phyloP scores from a whole-genome alignment of 30 jellyfish, hydroid and myxozoan species.

The Nemopilema nomurai region DNA sequence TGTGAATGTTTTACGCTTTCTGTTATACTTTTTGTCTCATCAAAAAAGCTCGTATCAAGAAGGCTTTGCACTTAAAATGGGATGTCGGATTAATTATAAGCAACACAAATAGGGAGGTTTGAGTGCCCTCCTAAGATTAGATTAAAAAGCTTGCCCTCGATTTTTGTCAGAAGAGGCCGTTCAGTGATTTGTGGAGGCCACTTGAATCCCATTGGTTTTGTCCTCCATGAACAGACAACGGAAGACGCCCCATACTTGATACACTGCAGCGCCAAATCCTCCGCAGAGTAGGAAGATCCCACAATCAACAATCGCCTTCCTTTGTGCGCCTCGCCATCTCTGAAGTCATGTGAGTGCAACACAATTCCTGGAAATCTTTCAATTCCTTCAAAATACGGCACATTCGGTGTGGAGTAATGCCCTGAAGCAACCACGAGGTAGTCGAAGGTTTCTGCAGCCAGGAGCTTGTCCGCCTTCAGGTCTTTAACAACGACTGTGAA shows the following conservation, averaged over 20 bases:
- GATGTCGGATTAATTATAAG: no score
- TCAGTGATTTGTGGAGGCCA: slow-evolving; percentile 78
- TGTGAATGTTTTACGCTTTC: no score
- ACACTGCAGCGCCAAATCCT: slow-evolving; percentile 81
- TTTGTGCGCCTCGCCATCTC: slow-evolving; percentile 62
- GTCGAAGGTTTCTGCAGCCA: slow-evolving; percentile 47
- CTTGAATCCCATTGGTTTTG: slow-evolving; percentile 71
- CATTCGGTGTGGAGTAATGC: slow-evolving; percentile 74
- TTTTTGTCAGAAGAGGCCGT: slow-evolving; percentile 31
- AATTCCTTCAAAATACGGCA: slow-evolving; percentile 71
- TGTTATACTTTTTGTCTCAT: no score
- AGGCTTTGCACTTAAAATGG: no score
- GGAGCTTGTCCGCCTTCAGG: slow-evolving; percentile 20
- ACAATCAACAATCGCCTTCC: slow-evolving; percentile 53
- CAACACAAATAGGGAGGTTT: no score
- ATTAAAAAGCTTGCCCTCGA: slow-evolving; percentile 48
- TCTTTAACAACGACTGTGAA: slow-evolving; percentile 49
- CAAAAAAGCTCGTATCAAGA: no score
- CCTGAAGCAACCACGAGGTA: slow-evolving; percentile 80
- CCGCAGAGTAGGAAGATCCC: slow-evolving; percentile 88
- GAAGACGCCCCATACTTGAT: slow-evolving; percentile 78
- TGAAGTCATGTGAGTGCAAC: slow-evolving; percentile 85
- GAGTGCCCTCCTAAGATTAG: not conserved
- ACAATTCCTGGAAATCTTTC: slow-evolving; percentile 70
- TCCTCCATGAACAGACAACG: slow-evolving; percentile 53